A percentile compares a stretch with the other conserved stretches of the same genome.
Evolutionary conservation across 2,113 vertebrate genomes (phyloP).

Genomic region (Hippopotamus amphibius): DNA sequence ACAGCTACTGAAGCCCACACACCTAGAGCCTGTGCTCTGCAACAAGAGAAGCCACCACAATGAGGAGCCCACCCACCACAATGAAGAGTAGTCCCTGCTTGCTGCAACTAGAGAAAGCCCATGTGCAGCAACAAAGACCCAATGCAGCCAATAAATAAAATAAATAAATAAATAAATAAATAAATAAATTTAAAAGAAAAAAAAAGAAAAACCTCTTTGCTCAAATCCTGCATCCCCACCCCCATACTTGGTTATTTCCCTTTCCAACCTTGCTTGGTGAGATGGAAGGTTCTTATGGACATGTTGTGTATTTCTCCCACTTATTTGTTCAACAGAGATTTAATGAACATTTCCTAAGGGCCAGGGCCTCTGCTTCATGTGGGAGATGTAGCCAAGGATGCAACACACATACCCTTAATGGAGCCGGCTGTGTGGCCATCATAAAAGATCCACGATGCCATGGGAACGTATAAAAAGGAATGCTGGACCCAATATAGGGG

Average conservation of each 20-base stretch:
- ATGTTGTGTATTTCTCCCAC: background rate
- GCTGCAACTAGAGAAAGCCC: too few relatives aligned
- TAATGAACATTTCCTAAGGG: background rate
- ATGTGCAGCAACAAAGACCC: too few relatives aligned
- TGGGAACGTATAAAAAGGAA: rapidly evolving
- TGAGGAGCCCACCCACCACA: too few relatives aligned
- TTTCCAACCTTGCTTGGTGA: background rate
- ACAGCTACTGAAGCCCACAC: too few relatives aligned
- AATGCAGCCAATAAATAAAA: too few relatives aligned
- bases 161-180: too few relatives aligned
- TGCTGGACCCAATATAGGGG: background rate
- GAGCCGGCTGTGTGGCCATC: background rate
- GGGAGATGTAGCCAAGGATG: rapidly evolving
- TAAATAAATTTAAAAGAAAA: background rate
- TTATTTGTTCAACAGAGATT: background rate
- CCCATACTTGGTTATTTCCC: background rate
- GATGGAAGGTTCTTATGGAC: background rate
- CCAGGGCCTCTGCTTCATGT: background rate
- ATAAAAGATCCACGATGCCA: rapidly evolving
- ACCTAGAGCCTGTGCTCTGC: too few relatives aligned
- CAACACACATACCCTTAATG: rapidly evolving
- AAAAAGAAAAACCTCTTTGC: slow-evolving; percentile 1
- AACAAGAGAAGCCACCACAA: too few relatives aligned
- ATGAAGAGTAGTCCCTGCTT: too few relatives aligned
- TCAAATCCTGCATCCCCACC: background rate